These are phyloP conservation scores for Andrena dorsata DNA, from an alignment of 2,888 invertebrate species.

Conservation along the genomic window DNA sequence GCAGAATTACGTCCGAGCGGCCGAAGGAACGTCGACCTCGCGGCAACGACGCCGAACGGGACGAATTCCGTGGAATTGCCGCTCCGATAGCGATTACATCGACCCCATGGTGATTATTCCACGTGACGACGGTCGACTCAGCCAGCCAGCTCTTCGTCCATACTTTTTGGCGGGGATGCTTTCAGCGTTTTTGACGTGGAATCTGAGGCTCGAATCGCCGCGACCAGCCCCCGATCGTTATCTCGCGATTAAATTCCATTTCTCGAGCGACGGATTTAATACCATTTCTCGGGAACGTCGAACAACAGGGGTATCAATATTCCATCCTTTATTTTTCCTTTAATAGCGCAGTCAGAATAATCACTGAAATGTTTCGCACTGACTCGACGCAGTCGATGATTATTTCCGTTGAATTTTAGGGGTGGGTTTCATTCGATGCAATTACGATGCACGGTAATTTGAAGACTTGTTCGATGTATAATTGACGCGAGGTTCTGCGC, in stretches of 20 bases:
- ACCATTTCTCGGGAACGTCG: background rate
- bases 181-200: background rate
- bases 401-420: too few relatives aligned
- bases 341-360: background rate
- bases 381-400: too few relatives aligned
- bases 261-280: background rate
- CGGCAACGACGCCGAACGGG: constrained; percentile 30
- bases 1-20: constrained; percentile 47
- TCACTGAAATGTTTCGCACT: too few relatives aligned
- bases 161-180: background rate
- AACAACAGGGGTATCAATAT: background rate
- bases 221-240: constrained; percentile 3
- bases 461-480: too few relatives aligned
- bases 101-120: constrained; percentile 2
- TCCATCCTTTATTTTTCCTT: background rate
- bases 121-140: background rate
- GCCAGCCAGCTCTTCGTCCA: too few relatives aligned
- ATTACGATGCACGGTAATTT: too few relatives aligned
- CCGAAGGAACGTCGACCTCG: constrained; percentile 39
- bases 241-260: constrained; percentile 6
- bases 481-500: too few relatives aligned
- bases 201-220: constrained; percentile 2
- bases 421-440: too few relatives aligned
- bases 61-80: constrained; percentile 30
- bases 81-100: constrained; percentile 19